Base-by-base conservation (phyloP, 2,888 invertebrate genomes). In the Xylocampa areola region DNA sequence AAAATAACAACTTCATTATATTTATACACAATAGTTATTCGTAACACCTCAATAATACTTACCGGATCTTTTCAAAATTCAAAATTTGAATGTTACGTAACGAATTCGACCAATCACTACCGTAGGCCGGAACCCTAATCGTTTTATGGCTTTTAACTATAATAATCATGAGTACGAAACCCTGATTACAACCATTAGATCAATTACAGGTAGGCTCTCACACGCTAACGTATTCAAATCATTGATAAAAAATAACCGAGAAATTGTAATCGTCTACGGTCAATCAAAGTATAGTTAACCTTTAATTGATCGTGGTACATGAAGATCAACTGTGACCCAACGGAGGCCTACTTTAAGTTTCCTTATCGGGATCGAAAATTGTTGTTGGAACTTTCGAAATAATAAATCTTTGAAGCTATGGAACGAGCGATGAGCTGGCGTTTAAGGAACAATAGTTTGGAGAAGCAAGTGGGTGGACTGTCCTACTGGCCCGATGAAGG, bases 311-410 rank as follows among this genome's bases (percentile, higher is more conserved):
- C 44, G 51, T 58, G 53, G 39, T 61, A 45, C 59, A 59, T 54
- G 48, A 76, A 59, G 62, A 66, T 66, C 50, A 47, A 55, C 61
- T 58, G 60, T 75, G 72, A 68, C 72, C 72, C 63, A 58, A 33
- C 60, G 53, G 68, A 77, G 73, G 70, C 69, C 70, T 72, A 70
- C 73, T 79, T 80, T 75, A 79, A 77, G 74, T 69, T 73, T 68
- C 81, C 83, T 84, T 86, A 88, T 87, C 81, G 74, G 76, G 80
- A 77, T 77, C 72, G 74, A 79, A 68, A 81, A 76, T 74, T 74
- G 76, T 76, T 67, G 68, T 76, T 73, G 72, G 49, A 75, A 79
- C 82, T 89, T 90, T 86, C 83, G 80, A 83, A 85, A 84, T 73
- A 77, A 86, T 89, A 86, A 85, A 84, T 88, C 80, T 74, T 75